Conservation (phyloP, 2,113 vertebrate species). For the Naja naja region DNA sequence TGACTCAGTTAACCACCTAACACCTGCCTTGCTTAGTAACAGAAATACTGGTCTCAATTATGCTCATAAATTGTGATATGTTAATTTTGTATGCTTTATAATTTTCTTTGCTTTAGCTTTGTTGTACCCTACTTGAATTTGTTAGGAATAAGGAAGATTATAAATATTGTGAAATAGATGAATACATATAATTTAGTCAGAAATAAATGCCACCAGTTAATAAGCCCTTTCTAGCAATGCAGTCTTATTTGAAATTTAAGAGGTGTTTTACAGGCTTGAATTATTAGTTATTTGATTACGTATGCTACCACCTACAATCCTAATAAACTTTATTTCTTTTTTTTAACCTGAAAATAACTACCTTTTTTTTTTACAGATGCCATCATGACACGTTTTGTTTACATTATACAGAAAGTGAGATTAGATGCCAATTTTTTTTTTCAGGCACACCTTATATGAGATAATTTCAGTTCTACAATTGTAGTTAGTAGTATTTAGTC, state of each 20-base stretch:
- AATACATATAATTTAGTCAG: background rate
- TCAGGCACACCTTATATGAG: conserved; percentile 14
- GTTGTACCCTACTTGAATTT: background rate
- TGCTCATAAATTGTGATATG: background rate
- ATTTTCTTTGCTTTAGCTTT: background rate
- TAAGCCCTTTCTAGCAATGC: background rate
- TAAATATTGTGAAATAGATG: background rate
- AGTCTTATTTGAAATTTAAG: background rate
- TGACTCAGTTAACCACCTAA: background rate
- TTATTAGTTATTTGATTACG: background rate
- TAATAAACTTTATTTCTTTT: background rate
- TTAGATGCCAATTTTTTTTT: conserved; percentile 11
- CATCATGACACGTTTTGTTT: background rate
- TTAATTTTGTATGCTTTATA: background rate
- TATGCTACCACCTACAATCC: background rate
- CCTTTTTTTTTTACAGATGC: conserved; percentile 29
- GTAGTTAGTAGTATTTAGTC: conserved; percentile 1
- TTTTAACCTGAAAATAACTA: background rate
- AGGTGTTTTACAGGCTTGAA: background rate
- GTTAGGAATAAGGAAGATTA: background rate
- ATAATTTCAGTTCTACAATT: background rate
- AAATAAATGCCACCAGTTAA: background rate
- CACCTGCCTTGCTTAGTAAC: background rate
- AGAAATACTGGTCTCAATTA: background rate
- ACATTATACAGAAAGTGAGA: conserved; percentile 19